phyloP scores from a whole-genome alignment of 2,888 invertebrate species.

The Heliconius ismenius region DNA sequence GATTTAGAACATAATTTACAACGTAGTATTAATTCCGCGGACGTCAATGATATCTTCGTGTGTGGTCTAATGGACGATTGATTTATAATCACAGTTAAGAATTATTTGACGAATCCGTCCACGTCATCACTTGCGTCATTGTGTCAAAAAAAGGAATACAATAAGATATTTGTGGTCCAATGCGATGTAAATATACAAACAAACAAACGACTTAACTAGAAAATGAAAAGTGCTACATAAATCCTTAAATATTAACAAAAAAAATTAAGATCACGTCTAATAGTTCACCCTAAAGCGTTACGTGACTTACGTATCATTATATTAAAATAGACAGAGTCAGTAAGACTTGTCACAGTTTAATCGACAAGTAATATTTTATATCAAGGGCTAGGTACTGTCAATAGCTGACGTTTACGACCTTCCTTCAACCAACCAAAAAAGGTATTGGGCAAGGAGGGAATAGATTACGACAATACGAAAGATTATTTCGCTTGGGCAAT shows the following conservation, averaged over 20 bases:
- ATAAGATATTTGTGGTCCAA: conserved; percentile 40
- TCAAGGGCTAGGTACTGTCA: conserved; percentile 40
- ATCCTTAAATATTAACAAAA: background rate
- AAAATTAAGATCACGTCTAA: background rate
- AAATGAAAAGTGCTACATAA: background rate
- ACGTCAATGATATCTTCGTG: conserved; percentile 45
- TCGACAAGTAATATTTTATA: conserved; percentile 38
- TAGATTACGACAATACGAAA: conserved; percentile 23
- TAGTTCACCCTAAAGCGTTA: conserved; percentile 19
- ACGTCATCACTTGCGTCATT: conserved; percentile 53
- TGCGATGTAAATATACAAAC: conserved; percentile 30
- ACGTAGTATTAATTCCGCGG: conserved; percentile 36
- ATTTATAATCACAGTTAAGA: conserved; percentile 47
- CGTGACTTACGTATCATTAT: conserved; percentile 21
- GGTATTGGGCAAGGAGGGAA: conserved; percentile 29
- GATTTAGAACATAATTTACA: conserved; percentile 38
- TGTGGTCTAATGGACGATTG: conserved; percentile 50
- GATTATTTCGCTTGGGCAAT: conserved; percentile 20
- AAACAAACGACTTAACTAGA: conserved; percentile 19
- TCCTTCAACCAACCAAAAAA: conserved; percentile 36
- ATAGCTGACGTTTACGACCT: conserved; percentile 38
- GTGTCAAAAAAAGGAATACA: conserved; percentile 50
- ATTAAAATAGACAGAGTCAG: conserved; percentile 32
- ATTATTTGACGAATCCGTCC: conserved; percentile 48
- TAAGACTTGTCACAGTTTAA: conserved; percentile 40